Conservation (phyloP, 1,140 invertebrate genomes). For the Stegodyphus dumicola region DNA sequence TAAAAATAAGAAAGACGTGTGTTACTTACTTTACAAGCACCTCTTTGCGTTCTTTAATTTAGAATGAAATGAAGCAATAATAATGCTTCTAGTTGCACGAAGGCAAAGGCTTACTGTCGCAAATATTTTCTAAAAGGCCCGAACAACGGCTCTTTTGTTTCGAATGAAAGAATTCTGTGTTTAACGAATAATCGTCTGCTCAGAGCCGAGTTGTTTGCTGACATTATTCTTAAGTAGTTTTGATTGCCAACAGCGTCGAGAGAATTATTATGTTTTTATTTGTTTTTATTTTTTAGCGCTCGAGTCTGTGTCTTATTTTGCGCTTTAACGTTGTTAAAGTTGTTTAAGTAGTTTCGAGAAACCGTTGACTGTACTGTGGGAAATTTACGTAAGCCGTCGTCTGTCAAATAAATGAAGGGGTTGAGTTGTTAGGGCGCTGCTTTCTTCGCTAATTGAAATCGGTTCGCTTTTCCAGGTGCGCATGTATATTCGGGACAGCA, state of each 20-base stretch:
- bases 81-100: conserved; percentile 34
- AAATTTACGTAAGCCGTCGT: conserved; percentile 40
- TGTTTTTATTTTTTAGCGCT: conserved; percentile 20
- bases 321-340: conserved; percentile 59
- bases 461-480: conserved; percentile 39
- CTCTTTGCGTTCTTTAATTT: conserved; percentile 61
- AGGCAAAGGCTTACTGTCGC: conserved; percentile 12
- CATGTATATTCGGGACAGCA: not conserved
- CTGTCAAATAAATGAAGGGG: conserved; percentile 53
- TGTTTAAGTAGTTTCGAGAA: conserved; percentile 56
- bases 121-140: conserved; percentile 58
- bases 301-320: conserved; percentile 28
- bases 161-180: conserved; percentile 60
- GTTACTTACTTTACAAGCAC: conserved; percentile 58
- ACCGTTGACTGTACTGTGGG: conserved; percentile 10
- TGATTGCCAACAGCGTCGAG: conserved; percentile 50
- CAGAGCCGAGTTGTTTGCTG: conserved; percentile 48
- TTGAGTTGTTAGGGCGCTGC: conserved; percentile 50
- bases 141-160: conserved; percentile 60
- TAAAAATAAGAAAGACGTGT: conserved; percentile 60
- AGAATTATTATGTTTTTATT: conserved; percentile 51
- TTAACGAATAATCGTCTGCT: conserved; percentile 54
- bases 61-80: conserved; percentile 60
- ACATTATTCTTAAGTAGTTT: conserved; percentile 61
- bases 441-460: conserved; percentile 53